Base-by-base conservation (phyloP, 2,797 vertebrate genomes). In the Enteromius mattozi region DNA sequence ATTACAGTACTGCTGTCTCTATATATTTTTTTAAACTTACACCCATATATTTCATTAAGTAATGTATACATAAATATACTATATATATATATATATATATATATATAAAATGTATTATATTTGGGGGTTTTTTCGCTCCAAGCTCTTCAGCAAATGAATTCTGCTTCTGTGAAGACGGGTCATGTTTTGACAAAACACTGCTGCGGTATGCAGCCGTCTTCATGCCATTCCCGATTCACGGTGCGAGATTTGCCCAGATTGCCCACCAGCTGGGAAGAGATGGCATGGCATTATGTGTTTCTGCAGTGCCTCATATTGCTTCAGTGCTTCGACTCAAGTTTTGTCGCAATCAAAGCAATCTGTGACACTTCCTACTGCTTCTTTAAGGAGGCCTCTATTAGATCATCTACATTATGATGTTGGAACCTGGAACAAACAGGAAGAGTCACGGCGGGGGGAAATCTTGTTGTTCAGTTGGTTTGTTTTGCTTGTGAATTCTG, bases 241-340 rank as follows among this genome's bases (percentile, higher is more conserved):
- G 84, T 68, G 84, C 51, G 82, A 72, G 66, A 81, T 84, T 84
- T 75, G 66, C 80, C 68, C 69, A 49, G 79, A 78, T 83, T 77
- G 83, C 82, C 63, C 77, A 70, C 87, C 89, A 87, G 89, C 89
- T 87, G 87, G 70, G 82, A 78, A 40, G 78, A 85, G 85, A 87
- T 69, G 77, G 84, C 61, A 24, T 75, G 54, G 86, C 71, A 78
- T 87, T 86, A 70, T 79, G 27, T 59, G 83, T 66, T 84, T 86
- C 82, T 80, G 49, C 45, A 74, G 78, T 66, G 78, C 74, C 61
- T 78, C 82, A 33, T 75, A 65, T 83, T 54, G 84, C 85, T 69
- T 59, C 82, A 63, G 37, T 30, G 79, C 79, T 80, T 85, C 24
- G 33, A 14, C 86, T 87, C 12, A 13, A 83, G 72, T 80, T 81